Base-by-base conservation (phyloP, 2,888 invertebrate genomes). In the Drosophila kanekoi region DNA sequence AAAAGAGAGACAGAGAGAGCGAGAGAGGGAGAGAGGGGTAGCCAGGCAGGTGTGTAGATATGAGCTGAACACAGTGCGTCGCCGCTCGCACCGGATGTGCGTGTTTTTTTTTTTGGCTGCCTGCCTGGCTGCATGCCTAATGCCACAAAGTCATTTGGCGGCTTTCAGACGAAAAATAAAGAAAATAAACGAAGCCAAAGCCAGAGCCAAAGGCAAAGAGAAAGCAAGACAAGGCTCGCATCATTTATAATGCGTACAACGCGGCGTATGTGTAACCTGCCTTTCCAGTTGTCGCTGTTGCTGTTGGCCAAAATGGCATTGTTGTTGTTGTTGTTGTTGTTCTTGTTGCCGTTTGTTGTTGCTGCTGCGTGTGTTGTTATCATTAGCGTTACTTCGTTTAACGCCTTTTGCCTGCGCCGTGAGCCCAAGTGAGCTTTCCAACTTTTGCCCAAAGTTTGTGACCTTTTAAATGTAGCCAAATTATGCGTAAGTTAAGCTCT, bases 121-220 rank as follows among this genome's bases (percentile, higher is more conserved):
- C 61, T 61, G 78, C 56, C 69, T 69, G 64, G 54, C 69, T 80
- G 72, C 61, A 60, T 65, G 70, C 76, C 81, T 83, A 80, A 78
- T 80, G 89, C 86, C 88, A 69, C 89, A 87, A 87, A 87, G 86
- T 87, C 86, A 85, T 87, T 87, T 87, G 81, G 74, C 71, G 87
- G 86, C 86, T 89, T 89, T 72, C 68, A 76, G 28, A 60, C 37
- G 57, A 44, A 51, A 49, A 59, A 48, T 48, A 35, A 51, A 33
- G 45, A 51, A 64, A 57, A 56, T 48, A 58, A 23, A 58, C 35
- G 64, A 52, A 73, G 58, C 66, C 56, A 59, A 86, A 68, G 67
- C 73, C 53, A 69, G 69, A 75, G 68, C 74, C 66, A 60, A 53
- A 66, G 65, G 60, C 10, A 32, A 45, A 41, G 32, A 38, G 23